Evolutionary conservation across 37 sponge, comb jelly and placozoan genomes (phyloP).

Genomic region (Bolinopsis microptera): DNA sequence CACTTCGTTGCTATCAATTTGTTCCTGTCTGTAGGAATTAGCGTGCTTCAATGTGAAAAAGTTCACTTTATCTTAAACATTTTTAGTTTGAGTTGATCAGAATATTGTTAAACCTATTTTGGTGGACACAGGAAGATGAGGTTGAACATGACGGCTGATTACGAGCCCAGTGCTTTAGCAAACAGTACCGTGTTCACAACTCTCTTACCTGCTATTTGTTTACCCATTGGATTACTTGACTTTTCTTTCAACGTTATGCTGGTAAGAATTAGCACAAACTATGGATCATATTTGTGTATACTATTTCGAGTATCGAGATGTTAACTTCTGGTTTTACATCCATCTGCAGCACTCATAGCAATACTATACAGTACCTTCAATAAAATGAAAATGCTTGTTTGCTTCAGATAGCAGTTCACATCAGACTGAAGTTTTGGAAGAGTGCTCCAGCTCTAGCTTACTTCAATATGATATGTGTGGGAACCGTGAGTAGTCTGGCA

Average conservation of each 20-base stretch:
- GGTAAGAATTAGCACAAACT: neutral
- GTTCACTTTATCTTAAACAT: too few relatives aligned
- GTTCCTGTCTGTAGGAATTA: too few relatives aligned
- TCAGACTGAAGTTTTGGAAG: constrained; percentile 32
- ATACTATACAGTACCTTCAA: too few relatives aligned
- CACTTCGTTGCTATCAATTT: too few relatives aligned
- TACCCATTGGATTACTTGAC: neutral
- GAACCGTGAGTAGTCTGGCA: neutral
- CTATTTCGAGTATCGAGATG: too few relatives aligned
- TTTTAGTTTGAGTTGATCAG: too few relatives aligned
- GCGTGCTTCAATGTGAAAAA: too few relatives aligned
- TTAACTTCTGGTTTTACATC: too few relatives aligned
- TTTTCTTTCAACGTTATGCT: neutral
- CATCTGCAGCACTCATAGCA: too few relatives aligned
- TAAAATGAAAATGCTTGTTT: neutral
- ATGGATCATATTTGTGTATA: too few relatives aligned
- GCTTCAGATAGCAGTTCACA: constrained; percentile 4
- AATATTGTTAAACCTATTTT: too few relatives aligned
- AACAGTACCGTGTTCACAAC: neutral
- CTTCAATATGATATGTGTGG: neutral
- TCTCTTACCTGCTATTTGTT: neutral
- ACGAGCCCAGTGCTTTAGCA: neutral
- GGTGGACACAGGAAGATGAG: too few relatives aligned
- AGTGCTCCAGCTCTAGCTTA: constrained; percentile 1
- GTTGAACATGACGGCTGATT: neutral